These are phyloP conservation scores for Antheraea assamensis DNA, from an alignment of 2,888 invertebrate species.

Conservation along the genomic window DNA sequence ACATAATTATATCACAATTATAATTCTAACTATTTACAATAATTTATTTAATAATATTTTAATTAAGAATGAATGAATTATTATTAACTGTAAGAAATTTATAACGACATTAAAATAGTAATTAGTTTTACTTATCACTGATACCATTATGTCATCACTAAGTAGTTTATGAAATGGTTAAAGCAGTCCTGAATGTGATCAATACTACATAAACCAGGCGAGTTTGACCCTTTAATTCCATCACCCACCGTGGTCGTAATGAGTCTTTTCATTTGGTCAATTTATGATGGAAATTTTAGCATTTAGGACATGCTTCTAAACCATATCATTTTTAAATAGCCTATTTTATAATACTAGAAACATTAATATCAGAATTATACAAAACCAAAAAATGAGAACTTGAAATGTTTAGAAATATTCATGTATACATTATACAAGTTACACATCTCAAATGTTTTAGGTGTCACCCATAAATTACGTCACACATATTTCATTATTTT, in stretches of 20 bases:
- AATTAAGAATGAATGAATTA: not conserved
- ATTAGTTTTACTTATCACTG: conserved; percentile 8
- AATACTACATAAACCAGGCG: not conserved
- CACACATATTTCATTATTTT: too few species aligned
- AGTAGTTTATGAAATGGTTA: not conserved
- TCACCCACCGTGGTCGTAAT: not conserved
- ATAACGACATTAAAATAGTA: not conserved
- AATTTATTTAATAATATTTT: not conserved
- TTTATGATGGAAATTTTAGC: not conserved
- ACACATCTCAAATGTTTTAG: too few species aligned
- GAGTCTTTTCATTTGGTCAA: not conserved
- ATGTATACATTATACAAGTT: too few species aligned
- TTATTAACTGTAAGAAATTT: not conserved
- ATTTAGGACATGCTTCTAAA: not conserved
- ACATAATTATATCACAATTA: conserved; percentile 1
- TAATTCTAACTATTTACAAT: conserved; percentile 4
- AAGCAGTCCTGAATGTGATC: not conserved
- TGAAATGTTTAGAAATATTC: too few species aligned
- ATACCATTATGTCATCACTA: conserved; percentile 4
- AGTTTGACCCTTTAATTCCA: not conserved
- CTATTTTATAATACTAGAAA: too few species aligned
- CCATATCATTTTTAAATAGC: not conserved
- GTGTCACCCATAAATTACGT: too few species aligned
- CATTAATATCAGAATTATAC: too few species aligned
- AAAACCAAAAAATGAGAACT: too few species aligned